Base-by-base conservation (phyloP, 2,888 invertebrate species). In the Catocala nupta region DNA sequence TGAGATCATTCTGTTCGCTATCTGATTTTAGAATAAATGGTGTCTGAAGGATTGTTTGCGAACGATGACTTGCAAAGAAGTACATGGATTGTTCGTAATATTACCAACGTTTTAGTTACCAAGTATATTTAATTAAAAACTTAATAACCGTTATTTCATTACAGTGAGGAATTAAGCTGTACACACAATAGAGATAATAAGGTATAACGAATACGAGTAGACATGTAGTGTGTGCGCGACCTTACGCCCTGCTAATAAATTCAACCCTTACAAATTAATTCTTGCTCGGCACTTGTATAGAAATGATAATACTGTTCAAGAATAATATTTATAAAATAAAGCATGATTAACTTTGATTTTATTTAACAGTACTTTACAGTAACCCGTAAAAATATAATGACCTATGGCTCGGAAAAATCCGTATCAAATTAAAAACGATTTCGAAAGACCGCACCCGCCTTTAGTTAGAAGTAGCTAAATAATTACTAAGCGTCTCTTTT, bases 201-300 rank as follows among this genome's bases (percentile, higher is more conserved):
- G 77, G 71, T 54, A 71, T 70, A 66, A 75, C 82, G 80, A 80
- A 84, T 81, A 73, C 68, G 71, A 75, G 56, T 68, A 73, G 81
- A 76, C 76, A 72, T 73, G 73, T 42, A 81, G 79, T 75, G 82
- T 77, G 81, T 76, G 75, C 78, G 73, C 73, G 71, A 63, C 78
- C 69, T 63, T 53, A 67, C 70, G 63, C 74, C 65, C 63, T 65
- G 76, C 68, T 80, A 81, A 81, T 85, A 82, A 86, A 83, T 79
- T 81, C 82, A 87, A 87, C 88, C 88, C 88, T 85, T 81, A 80
- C 73, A 68, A 85, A 85, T 85, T 86, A 86, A 83, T 83, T 81
- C 80, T 68, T 70, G 72, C 67, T 69, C 63, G 57, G 62, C 25
- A 55, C 59, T 67, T 39, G 61, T 80, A 81, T 75, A 80, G 85